Conservation (phyloP, 2,888 invertebrate genomes). For the Bibio marci region DNA sequence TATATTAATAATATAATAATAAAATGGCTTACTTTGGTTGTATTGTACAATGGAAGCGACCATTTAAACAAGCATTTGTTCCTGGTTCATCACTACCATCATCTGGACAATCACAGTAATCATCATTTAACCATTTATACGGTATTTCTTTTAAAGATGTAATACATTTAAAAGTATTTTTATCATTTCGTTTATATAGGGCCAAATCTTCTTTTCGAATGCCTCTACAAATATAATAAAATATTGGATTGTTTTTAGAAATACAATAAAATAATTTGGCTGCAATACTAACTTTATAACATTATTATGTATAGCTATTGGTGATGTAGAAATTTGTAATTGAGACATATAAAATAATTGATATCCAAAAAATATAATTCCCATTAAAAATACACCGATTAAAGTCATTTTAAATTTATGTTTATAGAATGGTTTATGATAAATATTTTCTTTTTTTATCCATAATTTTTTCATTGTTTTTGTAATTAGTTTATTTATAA, state of each 20-base stretch:
- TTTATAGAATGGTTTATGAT: constrained; percentile 29
- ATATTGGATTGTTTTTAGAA: neutral
- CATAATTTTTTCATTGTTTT: constrained; percentile 24
- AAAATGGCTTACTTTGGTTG: too few species aligned
- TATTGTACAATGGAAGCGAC: constrained; percentile 61
- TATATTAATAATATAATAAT: too few species aligned
- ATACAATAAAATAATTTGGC: neutral
- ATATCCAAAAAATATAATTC: constrained; percentile 24
- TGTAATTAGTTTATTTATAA: too few species aligned
- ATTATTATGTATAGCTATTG: constrained; percentile 14
- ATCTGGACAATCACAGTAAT: constrained; percentile 65
- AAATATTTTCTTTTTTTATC: constrained; percentile 28
- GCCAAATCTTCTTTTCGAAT: constrained; percentile 27
- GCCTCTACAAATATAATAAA: constrained; percentile 19
- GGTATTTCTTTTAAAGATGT: constrained; percentile 31
- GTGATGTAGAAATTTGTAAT: constrained; percentile 19
- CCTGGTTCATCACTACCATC: constrained; percentile 69
- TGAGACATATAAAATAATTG: constrained; percentile 30
- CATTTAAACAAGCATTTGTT: constrained; percentile 74
- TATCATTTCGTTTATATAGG: constrained; percentile 28
- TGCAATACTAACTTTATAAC: constrained; percentile 17
- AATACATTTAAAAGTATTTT: constrained; percentile 31
- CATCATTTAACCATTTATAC: constrained; percentile 52
- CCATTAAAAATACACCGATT: constrained; percentile 24
- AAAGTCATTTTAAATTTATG: constrained; percentile 29